Conservation (phyloP, 1,140 invertebrate genomes). For the Bursaphelenchus mucronatus region DNA sequence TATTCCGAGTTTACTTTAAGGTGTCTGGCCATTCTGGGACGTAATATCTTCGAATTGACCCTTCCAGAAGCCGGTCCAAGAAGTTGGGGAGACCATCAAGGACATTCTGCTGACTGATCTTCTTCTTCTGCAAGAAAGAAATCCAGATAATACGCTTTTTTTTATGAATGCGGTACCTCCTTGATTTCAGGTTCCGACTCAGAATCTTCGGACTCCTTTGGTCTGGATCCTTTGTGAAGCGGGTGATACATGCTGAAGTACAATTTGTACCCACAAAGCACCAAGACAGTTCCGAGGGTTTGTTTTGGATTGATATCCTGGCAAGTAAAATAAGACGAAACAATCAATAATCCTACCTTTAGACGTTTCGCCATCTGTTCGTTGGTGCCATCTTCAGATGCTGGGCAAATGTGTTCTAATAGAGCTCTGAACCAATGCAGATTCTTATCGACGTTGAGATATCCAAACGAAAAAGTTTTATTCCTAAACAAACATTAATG, state of each 20-base stretch:
- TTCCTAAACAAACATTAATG: conserved; percentile 68
- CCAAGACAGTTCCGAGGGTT: conserved; percentile 91
- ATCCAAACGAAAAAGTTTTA: conserved; percentile 87
- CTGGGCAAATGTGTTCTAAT: conserved; percentile 74
- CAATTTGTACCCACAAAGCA: conserved; percentile 87
- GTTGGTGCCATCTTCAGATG: conserved; percentile 1
- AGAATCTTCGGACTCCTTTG: conserved; percentile 42
- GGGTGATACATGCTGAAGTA: conserved; percentile 98
- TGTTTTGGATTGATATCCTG: conserved; percentile 89
- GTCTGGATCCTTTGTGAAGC: conserved; percentile 38
- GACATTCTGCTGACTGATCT: conserved; percentile 69
- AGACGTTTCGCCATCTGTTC: conserved; percentile 26
- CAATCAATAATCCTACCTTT: neutral
- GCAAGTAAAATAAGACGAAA: conserved; percentile 11
- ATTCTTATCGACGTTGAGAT: conserved; percentile 82
- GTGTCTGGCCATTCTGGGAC: conserved; percentile 86
- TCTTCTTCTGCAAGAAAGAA: conserved; percentile 3
- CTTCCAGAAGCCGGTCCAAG: conserved; percentile 91
- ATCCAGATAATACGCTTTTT: neutral
- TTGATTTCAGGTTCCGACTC: conserved; percentile 31
- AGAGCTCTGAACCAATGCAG: conserved; percentile 84
- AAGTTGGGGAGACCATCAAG: conserved; percentile 88
- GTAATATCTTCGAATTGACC: conserved; percentile 84
- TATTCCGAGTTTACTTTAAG: conserved; percentile 43
- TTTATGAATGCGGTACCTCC: neutral